Base-by-base conservation (phyloP, 1,140 invertebrate genomes). In the Aphaenogaster floridana region DNA sequence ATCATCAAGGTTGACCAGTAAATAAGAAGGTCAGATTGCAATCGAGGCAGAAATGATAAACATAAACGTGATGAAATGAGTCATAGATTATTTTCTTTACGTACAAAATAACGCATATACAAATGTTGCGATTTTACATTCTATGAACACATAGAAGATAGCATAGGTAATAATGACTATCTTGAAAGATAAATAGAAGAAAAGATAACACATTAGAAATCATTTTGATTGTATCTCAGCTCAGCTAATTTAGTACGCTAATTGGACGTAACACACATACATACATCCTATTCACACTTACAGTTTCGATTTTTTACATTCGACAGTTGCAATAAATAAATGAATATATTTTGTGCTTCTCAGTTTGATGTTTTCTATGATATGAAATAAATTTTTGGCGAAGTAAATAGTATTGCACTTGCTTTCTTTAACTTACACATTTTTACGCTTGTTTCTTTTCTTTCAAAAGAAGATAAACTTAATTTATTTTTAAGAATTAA, bases 91-190 rank as follows among this genome's bases (percentile, higher is more conserved):
- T 63, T 84, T 84, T 71, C 45, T 71, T 54, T n/a, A 54, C 34
- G 34, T 63, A 63, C 17, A 76, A 83, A 74, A 83, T 57, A 83
- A 72, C 1, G 8, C 17, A 5, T 48, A 3, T 64, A 64, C 17
- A 64, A 42, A 69, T 3, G 13, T 48, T 45, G 5, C 36, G 42
- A 5, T 36, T 84, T 76, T 84, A 84, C 17, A 63, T 50, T 76
- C 28, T 61, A 61, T 84, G 54, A 76, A 84, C 80, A 76, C 80
- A 2, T 36, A 76, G 8, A 76, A 76, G 8, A 69, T 63, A 74
- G 68, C 7, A 34, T 69, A 59, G 9, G 17, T 77, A 50, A 72
- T 79, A 21, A 54, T 13, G 21, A 34, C 45, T 34, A 61, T 64
- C 11, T 9, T 64, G 6, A 71, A 42, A 76, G 34, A 36, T n/a